phyloP scores from a whole-genome alignment of 2,113 vertebrate species.

The Cygnus atratus region DNA sequence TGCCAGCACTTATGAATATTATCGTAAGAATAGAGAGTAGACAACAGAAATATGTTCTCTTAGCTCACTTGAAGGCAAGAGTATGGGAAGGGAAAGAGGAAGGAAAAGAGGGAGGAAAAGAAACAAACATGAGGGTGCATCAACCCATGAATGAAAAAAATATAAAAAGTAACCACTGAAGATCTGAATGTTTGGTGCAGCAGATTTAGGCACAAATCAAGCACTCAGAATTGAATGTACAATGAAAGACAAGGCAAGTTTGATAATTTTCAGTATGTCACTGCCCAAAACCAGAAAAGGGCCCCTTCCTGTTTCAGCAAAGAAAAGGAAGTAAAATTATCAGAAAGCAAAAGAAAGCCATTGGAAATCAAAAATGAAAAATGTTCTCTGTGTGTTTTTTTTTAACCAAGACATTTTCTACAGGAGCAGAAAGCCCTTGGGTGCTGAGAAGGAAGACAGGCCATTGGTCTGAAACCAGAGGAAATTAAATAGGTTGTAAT shows the following conservation, averaged over 20 bases:
- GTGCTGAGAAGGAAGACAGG: not conserved
- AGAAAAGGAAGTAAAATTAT: not conserved
- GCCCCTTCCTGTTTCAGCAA: not conserved
- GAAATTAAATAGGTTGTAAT: not conserved
- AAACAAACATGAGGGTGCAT: not conserved
- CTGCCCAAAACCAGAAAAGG: not conserved
- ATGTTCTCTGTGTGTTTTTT: not conserved
- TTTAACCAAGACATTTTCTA: not conserved
- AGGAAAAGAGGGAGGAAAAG: not conserved
- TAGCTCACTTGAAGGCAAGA: not conserved
- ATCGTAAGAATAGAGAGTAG: not conserved
- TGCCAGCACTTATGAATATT: not conserved
- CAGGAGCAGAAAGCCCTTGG: not conserved
- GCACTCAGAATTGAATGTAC: not conserved
- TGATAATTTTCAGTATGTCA: not conserved
- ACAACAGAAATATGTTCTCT: not conserved
- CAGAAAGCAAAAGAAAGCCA: not conserved
- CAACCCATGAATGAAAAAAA: not conserved
- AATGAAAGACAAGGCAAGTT: not conserved
- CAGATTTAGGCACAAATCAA: not conserved
- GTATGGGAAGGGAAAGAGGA: not conserved
- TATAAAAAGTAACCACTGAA: not conserved
- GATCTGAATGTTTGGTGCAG: not conserved
- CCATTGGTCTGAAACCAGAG: not conserved
- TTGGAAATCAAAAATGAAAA: not conserved